A percentile compares a stretch with the other conserved stretches of the same genome.
Conservation (phyloP, 1,140 invertebrate genomes). For the Drosophila novamexicana region DNA sequence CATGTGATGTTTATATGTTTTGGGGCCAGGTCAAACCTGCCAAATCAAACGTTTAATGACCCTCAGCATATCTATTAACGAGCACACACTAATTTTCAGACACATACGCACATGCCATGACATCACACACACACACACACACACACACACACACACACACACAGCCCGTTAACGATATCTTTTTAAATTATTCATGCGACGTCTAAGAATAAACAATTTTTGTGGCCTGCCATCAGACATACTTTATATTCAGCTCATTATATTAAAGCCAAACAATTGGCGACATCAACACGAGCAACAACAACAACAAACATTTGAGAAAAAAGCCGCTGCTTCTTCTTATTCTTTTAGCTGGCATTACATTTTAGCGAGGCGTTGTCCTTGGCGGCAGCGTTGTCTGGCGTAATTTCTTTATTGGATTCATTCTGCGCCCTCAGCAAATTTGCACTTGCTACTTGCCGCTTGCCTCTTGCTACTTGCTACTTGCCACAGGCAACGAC, state of each 20-base stretch:
- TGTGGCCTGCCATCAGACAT: constrained; percentile 50
- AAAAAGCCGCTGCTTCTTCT: background rate
- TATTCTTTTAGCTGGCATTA: constrained; percentile 42
- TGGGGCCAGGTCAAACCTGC: constrained; percentile 9
- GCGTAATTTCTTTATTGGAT: constrained; percentile 83
- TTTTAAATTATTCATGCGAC: constrained; percentile 72
- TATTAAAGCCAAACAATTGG: constrained; percentile 61
- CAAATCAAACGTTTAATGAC: constrained; percentile 51
- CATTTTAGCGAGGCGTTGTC: constrained; percentile 52
- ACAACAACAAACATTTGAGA: constrained; percentile 13
- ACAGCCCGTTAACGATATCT: constrained; percentile 11
- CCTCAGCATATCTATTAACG: constrained; percentile 31
- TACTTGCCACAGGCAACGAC: background rate
- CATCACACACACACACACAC: constrained; percentile 50
- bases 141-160: constrained; percentile 25
- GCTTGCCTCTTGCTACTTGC: background rate
- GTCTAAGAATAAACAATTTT: constrained; percentile 71
- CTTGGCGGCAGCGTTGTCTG: constrained; percentile 57
- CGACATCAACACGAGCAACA: constrained; percentile 48
- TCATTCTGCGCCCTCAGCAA: constrained; percentile 55
- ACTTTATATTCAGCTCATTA: constrained; percentile 82
- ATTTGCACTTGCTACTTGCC: constrained; percentile 38
- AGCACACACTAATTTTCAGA: constrained; percentile 46
- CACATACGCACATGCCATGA: constrained; percentile 7
- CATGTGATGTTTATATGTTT: constrained; percentile 16